phyloP scores from a whole-genome alignment of 2,113 vertebrate species.

The Taxidea taxus region DNA sequence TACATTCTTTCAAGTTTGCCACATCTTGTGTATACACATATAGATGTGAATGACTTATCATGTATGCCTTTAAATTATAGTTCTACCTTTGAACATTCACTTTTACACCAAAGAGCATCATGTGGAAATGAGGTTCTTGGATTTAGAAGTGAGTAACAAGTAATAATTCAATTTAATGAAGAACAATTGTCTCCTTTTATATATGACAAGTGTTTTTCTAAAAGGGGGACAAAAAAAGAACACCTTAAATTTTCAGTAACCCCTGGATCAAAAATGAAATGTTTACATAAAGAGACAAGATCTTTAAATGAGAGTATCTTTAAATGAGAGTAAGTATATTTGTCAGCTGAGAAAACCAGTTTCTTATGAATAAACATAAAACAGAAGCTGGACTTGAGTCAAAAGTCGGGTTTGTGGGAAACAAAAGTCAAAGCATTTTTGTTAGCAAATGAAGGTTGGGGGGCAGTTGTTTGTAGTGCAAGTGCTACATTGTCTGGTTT shows the following conservation, averaged over 20 bases:
- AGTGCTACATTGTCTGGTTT: conserved; percentile 30
- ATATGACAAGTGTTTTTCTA: not conserved
- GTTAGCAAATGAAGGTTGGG: not conserved
- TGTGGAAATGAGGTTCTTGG: not conserved
- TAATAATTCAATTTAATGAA: not conserved
- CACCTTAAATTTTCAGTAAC: not conserved
- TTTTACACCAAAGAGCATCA: not conserved
- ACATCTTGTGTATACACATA: not conserved
- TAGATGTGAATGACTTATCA: not conserved
- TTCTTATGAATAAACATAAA: conserved; percentile 58
- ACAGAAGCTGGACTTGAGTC: not conserved
- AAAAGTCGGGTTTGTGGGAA: not conserved
- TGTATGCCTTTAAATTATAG: not conserved
- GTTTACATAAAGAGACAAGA: not conserved
- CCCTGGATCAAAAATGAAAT: not conserved
- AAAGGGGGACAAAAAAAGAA: not conserved
- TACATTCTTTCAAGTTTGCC: not conserved
- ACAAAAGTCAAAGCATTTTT: conserved; percentile 1
- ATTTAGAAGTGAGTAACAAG: not conserved
- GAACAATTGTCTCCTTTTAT: not conserved
- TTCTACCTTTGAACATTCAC: not conserved
- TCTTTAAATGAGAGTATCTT: not conserved
- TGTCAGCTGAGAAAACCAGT: not conserved
- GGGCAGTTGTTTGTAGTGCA: not conserved
- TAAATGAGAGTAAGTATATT: not conserved